A percentile compares a stretch with the other conserved stretches of the same genome.
Evolutionary conservation across 2,113 vertebrate genomes (phyloP).

Genomic region (Poicephalus gulielmi): DNA sequence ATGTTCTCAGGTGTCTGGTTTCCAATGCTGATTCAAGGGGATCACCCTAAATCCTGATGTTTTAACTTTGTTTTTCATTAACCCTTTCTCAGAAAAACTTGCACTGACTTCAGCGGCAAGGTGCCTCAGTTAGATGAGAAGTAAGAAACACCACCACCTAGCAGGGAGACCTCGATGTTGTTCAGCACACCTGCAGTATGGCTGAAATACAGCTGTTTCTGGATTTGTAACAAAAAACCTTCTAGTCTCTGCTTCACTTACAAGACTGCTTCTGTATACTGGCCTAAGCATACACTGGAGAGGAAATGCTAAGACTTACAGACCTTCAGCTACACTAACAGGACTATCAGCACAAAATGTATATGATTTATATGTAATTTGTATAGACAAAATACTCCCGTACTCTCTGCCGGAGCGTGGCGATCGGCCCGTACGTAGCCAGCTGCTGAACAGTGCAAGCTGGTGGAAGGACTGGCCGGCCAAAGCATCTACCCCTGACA

Average conservation of each 20-base stretch:
- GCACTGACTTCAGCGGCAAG: not conserved
- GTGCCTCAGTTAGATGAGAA: not conserved
- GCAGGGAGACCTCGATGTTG: not conserved
- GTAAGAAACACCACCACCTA: not conserved
- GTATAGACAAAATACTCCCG: accelerated
- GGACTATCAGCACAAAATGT: not conserved
- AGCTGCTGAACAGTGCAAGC: not conserved
- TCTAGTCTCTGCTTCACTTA: not conserved
- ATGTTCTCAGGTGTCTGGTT: not conserved
- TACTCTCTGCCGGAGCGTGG: not conserved
- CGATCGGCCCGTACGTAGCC: accelerated
- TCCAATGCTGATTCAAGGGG: not conserved
- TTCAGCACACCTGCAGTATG: not conserved
- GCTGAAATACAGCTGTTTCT: not conserved
- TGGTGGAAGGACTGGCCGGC: not conserved
- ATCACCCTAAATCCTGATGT: not conserved
- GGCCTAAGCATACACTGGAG: not conserved
- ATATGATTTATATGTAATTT: not conserved
- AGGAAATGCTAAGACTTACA: not conserved
- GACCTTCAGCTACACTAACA: not conserved
- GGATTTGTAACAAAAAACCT: not conserved
- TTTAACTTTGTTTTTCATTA: not conserved
- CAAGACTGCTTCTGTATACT: not conserved
- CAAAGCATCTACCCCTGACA: not conserved
- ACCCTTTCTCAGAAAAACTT: not conserved